Percentiles rank a stretch among this genome's conserved stretches.
Conservation (phyloP, 1,140 invertebrate genomes). For the Gonioctena quinquepunctata region DNA sequence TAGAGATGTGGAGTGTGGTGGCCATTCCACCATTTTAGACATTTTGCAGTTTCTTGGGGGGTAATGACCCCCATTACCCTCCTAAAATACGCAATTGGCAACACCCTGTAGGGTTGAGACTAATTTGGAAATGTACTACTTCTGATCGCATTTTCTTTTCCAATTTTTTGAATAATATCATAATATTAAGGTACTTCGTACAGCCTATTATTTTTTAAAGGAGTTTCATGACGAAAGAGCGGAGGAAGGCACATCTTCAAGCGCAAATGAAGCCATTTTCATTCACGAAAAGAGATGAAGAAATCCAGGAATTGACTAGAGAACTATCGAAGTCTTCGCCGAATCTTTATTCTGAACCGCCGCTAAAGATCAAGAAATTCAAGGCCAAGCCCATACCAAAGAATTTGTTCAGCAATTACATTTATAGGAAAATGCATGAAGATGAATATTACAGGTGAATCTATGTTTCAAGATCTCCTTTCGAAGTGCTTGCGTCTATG, state of each 20-base stretch:
- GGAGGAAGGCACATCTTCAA: constrained; percentile 61
- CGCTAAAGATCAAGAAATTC: constrained; percentile 60
- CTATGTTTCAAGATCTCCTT: too few relatives aligned
- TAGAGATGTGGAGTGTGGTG: too few relatives aligned
- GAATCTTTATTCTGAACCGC: constrained; percentile 56
- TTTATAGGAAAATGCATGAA: constrained; percentile 71
- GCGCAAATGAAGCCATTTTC: constrained; percentile 69
- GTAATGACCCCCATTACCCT: too few relatives aligned
- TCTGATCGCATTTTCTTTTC: too few relatives aligned
- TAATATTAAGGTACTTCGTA: background rate
- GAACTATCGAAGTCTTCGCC: constrained; percentile 61
- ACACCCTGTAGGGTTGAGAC: too few relatives aligned
- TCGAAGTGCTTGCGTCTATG: too few relatives aligned
- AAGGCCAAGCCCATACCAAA: constrained; percentile 70
- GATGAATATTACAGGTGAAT: constrained; percentile 73
- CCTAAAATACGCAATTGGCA: too few relatives aligned
- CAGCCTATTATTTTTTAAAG: constrained; percentile 47
- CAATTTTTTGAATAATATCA: constrained; percentile 15
- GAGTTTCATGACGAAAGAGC: constrained; percentile 60
- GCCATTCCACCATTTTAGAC: too few relatives aligned
- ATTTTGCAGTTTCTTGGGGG: too few relatives aligned
- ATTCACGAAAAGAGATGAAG: constrained; percentile 63
- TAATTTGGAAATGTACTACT: too few relatives aligned
- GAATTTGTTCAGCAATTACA: constrained; percentile 69
- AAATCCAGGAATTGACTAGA: constrained; percentile 51